Base-by-base conservation (phyloP, 2,797 vertebrate genomes). In the Delichon dasypus region DNA sequence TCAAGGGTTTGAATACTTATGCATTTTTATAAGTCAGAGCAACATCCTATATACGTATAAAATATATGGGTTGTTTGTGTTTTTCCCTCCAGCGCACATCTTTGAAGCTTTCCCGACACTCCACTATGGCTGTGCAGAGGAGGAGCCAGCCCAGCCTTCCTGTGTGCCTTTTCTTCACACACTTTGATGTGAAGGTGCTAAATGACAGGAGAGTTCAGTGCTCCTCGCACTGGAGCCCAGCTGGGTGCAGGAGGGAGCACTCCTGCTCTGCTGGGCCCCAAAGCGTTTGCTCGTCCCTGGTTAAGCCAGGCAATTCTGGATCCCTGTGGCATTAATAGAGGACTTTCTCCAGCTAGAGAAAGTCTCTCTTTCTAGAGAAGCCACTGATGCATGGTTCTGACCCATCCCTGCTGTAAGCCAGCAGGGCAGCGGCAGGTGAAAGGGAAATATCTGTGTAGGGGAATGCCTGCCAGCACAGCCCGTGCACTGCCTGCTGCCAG, bases 271-370 rank as follows among this genome's bases (percentile, higher is more conserved):
- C 38, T 6, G 11, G 18, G 23, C 42, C 18, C 45, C 7, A 3
- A 11, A 76, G 66, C 0, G 0, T 76, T 47, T 62, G 19, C 44
- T 76, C 0, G 0, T 26, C 62, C 68, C 68, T 32, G 30, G 40
- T 47, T 29, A 27, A 58, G 11, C 40, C 51, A 50, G 71, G 51
- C 85, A 66, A 13, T 40, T 61, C 55, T 50, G 15, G 32, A 76
- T 73, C 45, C 13, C 15, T 60, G 7, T 29, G 48, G 44, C 42
- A 57, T 42, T 76, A 70, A 34, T 10, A 21, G 29, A 71, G 42
- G 27, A 13, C 18, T 76, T 83, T 75, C 48, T 54, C 26, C 34
- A 77, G 65, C 44, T 38, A 38, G 38, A 38, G 38, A 11, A 38
- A 38, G 38, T 38, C 38, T 38, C 38, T 38, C 38, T 38, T 38